Evolutionary conservation across 2,797 vertebrate species (phyloP), one percentile per base, ranked within the genome.

Genomic region (Accipiter minullus): DNA sequence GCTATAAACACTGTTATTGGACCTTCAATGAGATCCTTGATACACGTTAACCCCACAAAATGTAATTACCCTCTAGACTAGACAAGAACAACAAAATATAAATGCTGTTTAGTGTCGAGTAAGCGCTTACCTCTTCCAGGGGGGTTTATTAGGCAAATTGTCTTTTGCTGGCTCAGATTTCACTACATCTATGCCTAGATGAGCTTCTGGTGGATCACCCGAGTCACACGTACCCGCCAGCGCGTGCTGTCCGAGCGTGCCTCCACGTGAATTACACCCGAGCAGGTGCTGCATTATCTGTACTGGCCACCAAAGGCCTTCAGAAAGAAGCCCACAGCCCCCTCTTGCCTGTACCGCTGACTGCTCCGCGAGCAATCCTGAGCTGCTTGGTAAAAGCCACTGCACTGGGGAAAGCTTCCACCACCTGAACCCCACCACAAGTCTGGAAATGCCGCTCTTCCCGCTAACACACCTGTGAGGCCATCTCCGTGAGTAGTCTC

Each of bases 381-480:
- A 82, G 32, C 81, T 62, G 27, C 50, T 29, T 19, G 26, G 27
- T 19, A 42, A 62, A 40, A 76, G 34, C 38, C n/a, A 29, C 22
- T 22, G 34, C 42, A 8, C 10, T 23, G 50, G 9, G 32, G 6
- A 92, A 69, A 85, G 32, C 9, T 62, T 60, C 58, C 27, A 20
- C 47, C 31, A 6, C 1, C 31, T 17, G 22, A 93, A 94, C 66
- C 13, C 23, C 50, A 40, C 26, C 2, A 0, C 1, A 1, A 75
- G 10, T 18, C 40, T 55, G n/a, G 55, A 93, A 77, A 63, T 29
- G 15, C 7, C 14, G 50, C 25, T 79, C 29, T 9, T 72, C 12
- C 38, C 3, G 1, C 45, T 45, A n/a, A 31, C 12, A 4, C 0
- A 0, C 19, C 47, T 45, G 36, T 1, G 2, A 73, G 29, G 55